Conservation (phyloP, 2,113 vertebrate species). For the Channa argus region DNA sequence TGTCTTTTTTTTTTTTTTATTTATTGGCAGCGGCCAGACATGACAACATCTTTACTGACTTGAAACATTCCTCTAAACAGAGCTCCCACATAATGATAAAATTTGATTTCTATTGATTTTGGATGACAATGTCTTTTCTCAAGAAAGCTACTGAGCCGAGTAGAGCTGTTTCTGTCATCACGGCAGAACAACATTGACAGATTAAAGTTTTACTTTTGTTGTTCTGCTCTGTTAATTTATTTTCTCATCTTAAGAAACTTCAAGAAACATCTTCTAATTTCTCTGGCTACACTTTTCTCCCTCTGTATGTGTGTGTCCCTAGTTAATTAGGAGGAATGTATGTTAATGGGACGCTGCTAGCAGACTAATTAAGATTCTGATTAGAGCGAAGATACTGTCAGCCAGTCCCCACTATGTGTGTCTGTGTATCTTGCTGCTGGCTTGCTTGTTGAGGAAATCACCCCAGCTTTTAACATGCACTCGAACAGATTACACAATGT, state of each 20-base stretch:
- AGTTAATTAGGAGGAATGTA: constrained; percentile 82
- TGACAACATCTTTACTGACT: too few relatives aligned
- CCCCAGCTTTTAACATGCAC: constrained; percentile 19
- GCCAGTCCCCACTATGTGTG: constrained; percentile 48
- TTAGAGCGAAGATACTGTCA: constrained; percentile 81
- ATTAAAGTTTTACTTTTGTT: constrained; percentile 41
- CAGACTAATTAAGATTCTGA: constrained; percentile 86
- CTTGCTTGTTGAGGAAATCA: constrained; percentile 59
- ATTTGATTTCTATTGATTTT: constrained; percentile 16
- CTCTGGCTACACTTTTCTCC: constrained; percentile 19
- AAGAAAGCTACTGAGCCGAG: neutral
- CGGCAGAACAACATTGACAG: constrained; percentile 9
- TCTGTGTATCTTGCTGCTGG: constrained; percentile 33
- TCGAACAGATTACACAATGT: constrained; percentile 34
- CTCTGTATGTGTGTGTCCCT: constrained; percentile 49
- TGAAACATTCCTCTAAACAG: neutral
- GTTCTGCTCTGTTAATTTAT: constrained; percentile 51
- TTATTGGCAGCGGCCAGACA: too few relatives aligned
- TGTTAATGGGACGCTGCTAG: constrained; percentile 81
- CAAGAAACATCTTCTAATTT: constrained; percentile 64
- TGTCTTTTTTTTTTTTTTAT: too few relatives aligned
- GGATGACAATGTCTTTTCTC: neutral
- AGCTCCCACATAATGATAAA: neutral
- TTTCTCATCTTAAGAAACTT: constrained; percentile 58
- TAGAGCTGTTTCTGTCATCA: constrained; percentile 13